Base-by-base conservation (phyloP, 2,888 invertebrate species). In the Ametastegia equiseti region DNA sequence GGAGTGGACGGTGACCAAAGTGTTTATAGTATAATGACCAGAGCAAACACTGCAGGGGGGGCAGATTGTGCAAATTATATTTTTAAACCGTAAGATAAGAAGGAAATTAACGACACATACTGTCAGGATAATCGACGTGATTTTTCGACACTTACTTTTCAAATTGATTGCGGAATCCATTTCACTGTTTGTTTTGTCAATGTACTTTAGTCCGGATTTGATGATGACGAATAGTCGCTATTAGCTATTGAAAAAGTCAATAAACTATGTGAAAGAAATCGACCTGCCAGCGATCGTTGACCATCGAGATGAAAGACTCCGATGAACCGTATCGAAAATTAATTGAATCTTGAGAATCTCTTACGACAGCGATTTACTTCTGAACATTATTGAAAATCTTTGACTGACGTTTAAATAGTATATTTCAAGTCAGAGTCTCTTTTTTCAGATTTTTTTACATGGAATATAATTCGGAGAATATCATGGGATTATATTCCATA, bases 291-390 rank as follows among this genome's bases (percentile, higher is more conserved):
- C 13, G 15, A 47, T 13, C 47, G 15, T 13, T n/a, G 15, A 30
- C 60, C 27, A 30, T 30, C 11, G 15, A 23, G 36, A 9, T 47
- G 30, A 7, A 5, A 47, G 47, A 30, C 11, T n/a, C n/a, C 71
- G 45, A 71, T 71, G 71, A 47, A 71, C 71, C 71, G 71, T 30
- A 30, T 0, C 71, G 47, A 30, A 71, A 71, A 71, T 71, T 45
- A 71, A 71, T 71, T 71, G 71, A 45, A 71, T 71, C 47, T n/a
- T 27, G 30, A 19, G 47, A 71, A 23, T 7, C 1, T 15, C 65
- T 15, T 36, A 39, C 39, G 65, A 67, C n/a, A 39, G 39, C 11
- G 11, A n/a, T n/a, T 67, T 19, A 1, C 13, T 60, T 15, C 13
- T 30, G 27, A 9, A 30, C 13, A 6, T 15, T 60, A 23, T 60